Percentiles rank a stretch among this genome's conserved stretches.
Conservation (phyloP, 2,888 invertebrate species). For the Pristionchus entomophagus region DNA sequence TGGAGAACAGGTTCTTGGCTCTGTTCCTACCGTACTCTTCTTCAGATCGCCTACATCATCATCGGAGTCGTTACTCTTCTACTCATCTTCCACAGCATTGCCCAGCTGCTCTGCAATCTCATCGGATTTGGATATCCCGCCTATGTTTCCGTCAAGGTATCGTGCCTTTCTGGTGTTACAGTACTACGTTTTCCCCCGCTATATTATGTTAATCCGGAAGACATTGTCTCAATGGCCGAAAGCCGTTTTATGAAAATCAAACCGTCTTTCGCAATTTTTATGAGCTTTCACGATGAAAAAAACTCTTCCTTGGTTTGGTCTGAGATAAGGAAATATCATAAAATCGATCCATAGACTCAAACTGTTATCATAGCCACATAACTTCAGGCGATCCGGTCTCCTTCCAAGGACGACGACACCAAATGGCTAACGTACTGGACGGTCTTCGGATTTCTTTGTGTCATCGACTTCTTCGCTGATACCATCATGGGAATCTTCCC, state of each 20-base stretch:
- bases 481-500: slow-evolving; percentile 53
- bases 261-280: too few species aligned
- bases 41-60: slow-evolving; percentile 16
- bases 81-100: slow-evolving; percentile 76
- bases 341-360: too few species aligned
- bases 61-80: neutral
- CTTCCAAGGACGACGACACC: slow-evolving; percentile 76
- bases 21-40: neutral
- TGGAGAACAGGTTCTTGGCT: too few species aligned
- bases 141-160: slow-evolving; percentile 59
- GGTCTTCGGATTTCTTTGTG: slow-evolving; percentile 27
- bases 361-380: too few species aligned
- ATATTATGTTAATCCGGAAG: too few species aligned
- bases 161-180: neutral
- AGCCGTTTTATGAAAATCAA: too few species aligned
- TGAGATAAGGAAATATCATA: too few species aligned
- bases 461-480: slow-evolving; percentile 59
- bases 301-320: too few species aligned
- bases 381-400: slow-evolving; percentile 79
- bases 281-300: too few species aligned
- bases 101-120: slow-evolving; percentile 76
- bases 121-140: slow-evolving; percentile 65
- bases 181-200: neutral
- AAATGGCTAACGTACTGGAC: slow-evolving; percentile 98
- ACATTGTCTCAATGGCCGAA: too few species aligned